Evolutionary conservation across 2,797 vertebrate genomes (phyloP), one percentile per base, ranked within the genome.

Genomic region (Eremophila alpestris): DNA sequence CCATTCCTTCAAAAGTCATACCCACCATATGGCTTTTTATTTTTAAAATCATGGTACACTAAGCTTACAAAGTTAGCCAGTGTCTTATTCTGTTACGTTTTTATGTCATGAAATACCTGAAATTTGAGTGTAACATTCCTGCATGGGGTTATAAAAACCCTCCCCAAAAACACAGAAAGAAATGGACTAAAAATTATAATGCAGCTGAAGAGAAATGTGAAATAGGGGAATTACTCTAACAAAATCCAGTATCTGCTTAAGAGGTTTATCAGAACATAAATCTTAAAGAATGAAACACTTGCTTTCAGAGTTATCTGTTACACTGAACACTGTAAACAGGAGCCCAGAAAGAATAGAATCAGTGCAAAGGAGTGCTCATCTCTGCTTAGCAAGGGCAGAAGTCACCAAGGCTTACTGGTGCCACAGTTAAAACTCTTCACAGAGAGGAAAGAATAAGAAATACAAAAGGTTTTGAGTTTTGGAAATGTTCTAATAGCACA

Each of bases 261-360:
- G 81, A 88, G 34, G 46, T 40, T 94, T 78, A 82, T 78, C 87
- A 78, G 75, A 91, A 91, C 75, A 96, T 60, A 38, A 93, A 88
- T 71, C 67, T 34, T 68, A 46, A 89, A 95, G 90, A 88, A 87
- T n/a, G 41, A 86, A 93, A 90, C 48, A 67, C 17, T 38, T 68
- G 27, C 10, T 77, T 74, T 56, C 49, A 71, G 64, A 38, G 65
- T 43, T 49, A 92, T 51, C 41, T 45, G 10, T 77, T 59, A 48
- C 36, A 60, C 2, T 1, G 2, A 74, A 45, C 26, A 32, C 7
- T 74, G 49, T 60, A 76, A 73, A 77, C 38, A 73, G 32, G 46
- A 89, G 65, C 74, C 65, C 80, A 70, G 79, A 94, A 95, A 89
- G 67, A 71, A 86, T 16, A 38, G 69, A 59, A 63, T 34, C 14